Evolutionary conservation across 2,888 invertebrate genomes (phyloP), one percentile per base, ranked within the genome.

Genomic region (Folsomia manolachei): DNA sequence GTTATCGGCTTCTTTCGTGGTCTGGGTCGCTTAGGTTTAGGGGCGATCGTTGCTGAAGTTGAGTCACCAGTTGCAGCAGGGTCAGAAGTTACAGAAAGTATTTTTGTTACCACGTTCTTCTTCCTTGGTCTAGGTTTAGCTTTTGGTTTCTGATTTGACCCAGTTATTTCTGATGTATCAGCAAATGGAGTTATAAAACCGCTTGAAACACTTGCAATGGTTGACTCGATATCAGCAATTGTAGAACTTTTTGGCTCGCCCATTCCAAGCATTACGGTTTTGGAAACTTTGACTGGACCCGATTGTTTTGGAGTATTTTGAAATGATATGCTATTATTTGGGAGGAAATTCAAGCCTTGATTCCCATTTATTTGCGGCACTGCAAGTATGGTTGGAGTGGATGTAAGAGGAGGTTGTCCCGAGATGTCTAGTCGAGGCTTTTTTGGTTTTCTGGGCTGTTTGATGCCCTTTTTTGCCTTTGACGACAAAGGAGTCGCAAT

Each of bases 261-360:
- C 9, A 63, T 23, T 52, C 61, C 25, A 27, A 66, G 71, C 9
- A 27, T 21, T 18, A 65, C 71, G 27, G 74, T 74, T 65, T 65
- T 74, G 2, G 69, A 21, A 60, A 74, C 74, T 69, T 69, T 69
- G 7, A 65, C 65, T 18, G 51, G 19, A n/a, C 52, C 65, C 9
- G 25, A 2, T 39, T 66, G 39, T 2, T 4, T 23, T 23, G 65
- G 65, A 51, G 21, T 23, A n/a, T 66, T 66, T 52, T 51, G 65
- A 24, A 66, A 66, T 2, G 65, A 66, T 23, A 66, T 39, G 65
- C 65, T 66, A 18, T 14, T 39, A 64, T 21, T 56, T 7, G n/a
- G 7, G 21, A n/a, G n/a, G 14, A 39, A 39, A 14, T 39, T 39
- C 14, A 39, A 39, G n/a, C 27, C 27, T 26, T n/a, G 63, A 9